Evolutionary conservation across 2,888 invertebrate species (phyloP).

Genomic region (Gasteruption jaculator): DNA sequence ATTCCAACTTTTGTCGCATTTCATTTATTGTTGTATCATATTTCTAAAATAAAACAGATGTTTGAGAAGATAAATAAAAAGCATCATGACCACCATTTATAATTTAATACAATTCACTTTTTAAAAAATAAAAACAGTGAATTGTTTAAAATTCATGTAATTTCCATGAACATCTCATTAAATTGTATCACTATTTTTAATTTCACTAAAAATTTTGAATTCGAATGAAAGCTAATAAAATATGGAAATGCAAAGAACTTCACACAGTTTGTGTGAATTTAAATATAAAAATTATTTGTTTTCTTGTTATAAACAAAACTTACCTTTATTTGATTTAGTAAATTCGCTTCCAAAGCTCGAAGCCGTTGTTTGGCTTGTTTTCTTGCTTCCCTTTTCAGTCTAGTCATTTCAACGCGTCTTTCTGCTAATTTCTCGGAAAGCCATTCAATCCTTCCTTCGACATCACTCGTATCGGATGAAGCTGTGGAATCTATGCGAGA

Average conservation of each 20-base stretch:
- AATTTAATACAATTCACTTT: not conserved
- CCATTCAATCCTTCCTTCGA: constrained; percentile 45
- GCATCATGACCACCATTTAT: too few species aligned
- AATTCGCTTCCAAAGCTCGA: constrained; percentile 44
- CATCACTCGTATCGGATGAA: constrained; percentile 48
- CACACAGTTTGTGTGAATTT: not conserved
- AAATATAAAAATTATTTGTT: constrained; percentile 1
- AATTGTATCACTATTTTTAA: not conserved
- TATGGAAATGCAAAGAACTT: not conserved
- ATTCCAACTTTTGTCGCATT: constrained; percentile 47
- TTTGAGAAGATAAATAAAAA: constrained; percentile 5
- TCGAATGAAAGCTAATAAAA: not conserved
- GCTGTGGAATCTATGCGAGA: constrained; percentile 40
- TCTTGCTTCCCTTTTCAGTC: constrained; percentile 43
- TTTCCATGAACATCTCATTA: not conserved
- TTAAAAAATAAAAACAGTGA: not conserved
- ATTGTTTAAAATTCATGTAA: not conserved
- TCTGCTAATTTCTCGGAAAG: constrained; percentile 46
- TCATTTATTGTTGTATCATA: constrained; percentile 47
- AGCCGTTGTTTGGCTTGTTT: constrained; percentile 46
- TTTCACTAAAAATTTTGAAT: not conserved
- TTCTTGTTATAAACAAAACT: constrained; percentile 6
- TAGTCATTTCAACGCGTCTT: constrained; percentile 45
- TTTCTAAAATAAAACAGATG: constrained; percentile 30
- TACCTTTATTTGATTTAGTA: constrained; percentile 47